Evolutionary conservation across 2,113 vertebrate species (phyloP).

Genomic region (Edolisoma coerulescens): DNA sequence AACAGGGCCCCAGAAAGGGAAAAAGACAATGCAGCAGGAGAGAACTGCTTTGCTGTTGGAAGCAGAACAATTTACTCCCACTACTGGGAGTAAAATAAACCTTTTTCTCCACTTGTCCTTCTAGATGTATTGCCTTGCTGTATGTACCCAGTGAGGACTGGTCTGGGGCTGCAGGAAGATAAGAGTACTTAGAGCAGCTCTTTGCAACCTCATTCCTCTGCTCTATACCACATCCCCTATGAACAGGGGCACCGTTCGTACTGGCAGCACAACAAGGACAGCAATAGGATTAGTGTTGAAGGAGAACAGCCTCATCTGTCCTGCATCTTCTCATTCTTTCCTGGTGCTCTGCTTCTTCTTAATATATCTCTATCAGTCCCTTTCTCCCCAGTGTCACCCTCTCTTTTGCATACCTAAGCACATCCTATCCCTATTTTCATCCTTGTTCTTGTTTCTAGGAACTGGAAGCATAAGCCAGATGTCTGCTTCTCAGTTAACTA

Average conservation of each 20-base stretch:
- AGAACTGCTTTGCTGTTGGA: neutral
- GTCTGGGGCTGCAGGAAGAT: neutral
- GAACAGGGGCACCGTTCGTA: neutral
- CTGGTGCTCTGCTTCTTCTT: neutral
- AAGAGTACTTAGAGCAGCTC: neutral
- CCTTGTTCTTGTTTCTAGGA: neutral
- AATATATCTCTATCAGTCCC: neutral
- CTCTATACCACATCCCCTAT: neutral
- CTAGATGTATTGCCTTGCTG: neutral
- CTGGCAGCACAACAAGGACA: neutral
- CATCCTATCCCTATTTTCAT: neutral
- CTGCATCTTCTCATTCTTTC: neutral
- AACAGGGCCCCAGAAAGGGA: neutral
- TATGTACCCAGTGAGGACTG: neutral
- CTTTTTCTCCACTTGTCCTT: neutral
- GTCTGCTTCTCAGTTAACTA: neutral
- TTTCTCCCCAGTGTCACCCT: neutral
- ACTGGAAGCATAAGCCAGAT: neutral
- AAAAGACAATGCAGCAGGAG: neutral
- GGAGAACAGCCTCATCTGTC: neutral
- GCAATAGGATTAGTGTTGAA: neutral
- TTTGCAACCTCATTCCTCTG: neutral
- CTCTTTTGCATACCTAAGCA: neutral
- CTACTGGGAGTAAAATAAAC: neutral
- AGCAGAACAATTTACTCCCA: neutral